Evolutionary conservation across 2,113 vertebrate species (phyloP).

Genomic region (Okapia johnstoni): DNA sequence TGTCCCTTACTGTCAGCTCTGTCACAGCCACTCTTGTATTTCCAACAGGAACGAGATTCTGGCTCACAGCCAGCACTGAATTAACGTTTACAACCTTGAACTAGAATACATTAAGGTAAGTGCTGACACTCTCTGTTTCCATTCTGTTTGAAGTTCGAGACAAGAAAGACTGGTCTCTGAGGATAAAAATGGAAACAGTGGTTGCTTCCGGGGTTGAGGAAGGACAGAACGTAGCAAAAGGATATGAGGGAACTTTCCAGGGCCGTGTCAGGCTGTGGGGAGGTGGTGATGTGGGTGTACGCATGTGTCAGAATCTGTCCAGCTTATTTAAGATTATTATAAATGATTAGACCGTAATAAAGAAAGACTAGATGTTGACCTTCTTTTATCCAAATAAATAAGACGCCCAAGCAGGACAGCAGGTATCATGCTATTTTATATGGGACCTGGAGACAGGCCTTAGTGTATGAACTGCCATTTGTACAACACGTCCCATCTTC

Average conservation of each 20-base stretch:
- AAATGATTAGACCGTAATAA: background rate
- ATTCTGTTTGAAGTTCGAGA: background rate
- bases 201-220: background rate
- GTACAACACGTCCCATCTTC: background rate
- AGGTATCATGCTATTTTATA: fast-evolving
- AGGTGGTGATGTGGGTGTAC: fast-evolving
- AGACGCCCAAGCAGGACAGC: background rate
- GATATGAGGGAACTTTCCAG: background rate
- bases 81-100: background rate
- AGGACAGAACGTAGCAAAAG: background rate
- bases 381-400: background rate
- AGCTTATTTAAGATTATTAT: background rate
- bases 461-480: fast-evolving
- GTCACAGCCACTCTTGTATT: too few relatives aligned
- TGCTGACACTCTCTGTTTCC: background rate
- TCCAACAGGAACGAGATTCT: background rate
- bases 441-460: background rate
- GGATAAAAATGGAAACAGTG: background rate
- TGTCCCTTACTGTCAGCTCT: background rate
- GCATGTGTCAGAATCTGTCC: background rate
- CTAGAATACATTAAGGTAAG: background rate
- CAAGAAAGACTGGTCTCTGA: background rate
- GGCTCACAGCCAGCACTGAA: background rate
- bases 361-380: background rate
- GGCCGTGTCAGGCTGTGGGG: background rate